Conservation (phyloP, 2,797 vertebrate genomes). For the Coracias cyanogaster region DNA sequence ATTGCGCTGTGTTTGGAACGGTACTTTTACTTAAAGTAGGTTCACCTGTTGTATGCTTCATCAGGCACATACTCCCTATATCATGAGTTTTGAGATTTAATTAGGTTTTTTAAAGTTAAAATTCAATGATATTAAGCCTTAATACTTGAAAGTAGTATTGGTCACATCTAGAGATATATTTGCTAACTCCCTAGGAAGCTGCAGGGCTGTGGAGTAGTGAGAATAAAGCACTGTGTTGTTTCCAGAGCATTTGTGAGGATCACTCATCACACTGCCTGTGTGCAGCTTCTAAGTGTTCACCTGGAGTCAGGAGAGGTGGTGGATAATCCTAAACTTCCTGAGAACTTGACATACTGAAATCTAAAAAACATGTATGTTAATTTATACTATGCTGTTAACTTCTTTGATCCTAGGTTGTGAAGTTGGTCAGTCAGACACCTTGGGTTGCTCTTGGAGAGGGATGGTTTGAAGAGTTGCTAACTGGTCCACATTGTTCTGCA, state of each 20-base stretch:
- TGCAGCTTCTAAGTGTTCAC: not conserved
- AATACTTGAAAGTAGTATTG: not conserved
- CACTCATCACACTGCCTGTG: fast-evolving
- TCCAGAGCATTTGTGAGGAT: not conserved
- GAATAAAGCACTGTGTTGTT: not conserved
- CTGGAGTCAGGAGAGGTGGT: not conserved
- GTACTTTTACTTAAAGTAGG: not conserved
- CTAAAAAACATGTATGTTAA: not conserved
- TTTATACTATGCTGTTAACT: not conserved
- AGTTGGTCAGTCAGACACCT: not conserved
- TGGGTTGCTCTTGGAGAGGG: not conserved
- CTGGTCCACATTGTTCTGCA: not conserved
- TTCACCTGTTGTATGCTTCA: not conserved
- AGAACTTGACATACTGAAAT: not conserved
- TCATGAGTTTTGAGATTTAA: not conserved
- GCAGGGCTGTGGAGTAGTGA: not conserved
- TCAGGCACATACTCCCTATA: not conserved
- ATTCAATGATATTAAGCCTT: not conserved
- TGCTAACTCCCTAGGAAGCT: not conserved
- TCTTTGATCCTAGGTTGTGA: not conserved
- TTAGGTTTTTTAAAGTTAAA: not conserved
- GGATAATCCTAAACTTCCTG: not conserved
- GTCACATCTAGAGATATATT: not conserved
- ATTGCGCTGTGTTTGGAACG: not conserved
- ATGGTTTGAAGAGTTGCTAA: not conserved